Conservation (phyloP, 2,113 vertebrate genomes). For the Pseudorhombus dupliciocellatus region DNA sequence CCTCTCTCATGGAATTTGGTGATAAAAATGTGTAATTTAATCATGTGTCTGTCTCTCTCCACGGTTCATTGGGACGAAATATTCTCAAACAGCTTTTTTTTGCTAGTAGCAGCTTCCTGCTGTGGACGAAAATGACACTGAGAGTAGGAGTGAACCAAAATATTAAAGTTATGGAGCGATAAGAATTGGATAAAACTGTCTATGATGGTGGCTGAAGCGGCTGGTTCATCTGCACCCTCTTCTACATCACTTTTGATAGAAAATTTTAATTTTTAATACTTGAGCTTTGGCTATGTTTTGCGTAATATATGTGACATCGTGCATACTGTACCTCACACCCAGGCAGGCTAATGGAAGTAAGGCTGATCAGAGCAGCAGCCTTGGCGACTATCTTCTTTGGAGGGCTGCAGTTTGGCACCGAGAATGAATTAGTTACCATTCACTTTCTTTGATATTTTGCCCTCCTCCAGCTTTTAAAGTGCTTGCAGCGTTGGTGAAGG, state of each 20-base stretch:
- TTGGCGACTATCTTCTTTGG: constrained; percentile 17
- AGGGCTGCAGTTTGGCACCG: constrained; percentile 25
- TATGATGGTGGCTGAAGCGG: background rate
- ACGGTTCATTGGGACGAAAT: background rate
- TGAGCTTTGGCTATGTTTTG: background rate
- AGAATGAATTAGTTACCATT: constrained; percentile 39
- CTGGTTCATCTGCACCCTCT: too few species aligned
- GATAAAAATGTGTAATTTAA: background rate
- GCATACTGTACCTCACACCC: background rate
- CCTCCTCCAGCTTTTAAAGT: constrained; percentile 35
- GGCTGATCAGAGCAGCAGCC: background rate
- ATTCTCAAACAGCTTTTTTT: background rate
- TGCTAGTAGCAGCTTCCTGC: background rate
- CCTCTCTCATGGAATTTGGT: background rate
- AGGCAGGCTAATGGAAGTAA: background rate
- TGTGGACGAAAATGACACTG: background rate
- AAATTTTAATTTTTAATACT: too few species aligned
- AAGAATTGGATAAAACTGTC: background rate
- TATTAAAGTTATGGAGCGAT: background rate
- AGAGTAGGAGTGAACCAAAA: background rate
- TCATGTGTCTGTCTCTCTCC: background rate
- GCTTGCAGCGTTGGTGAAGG: constrained; percentile 33
- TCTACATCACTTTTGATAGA: too few species aligned
- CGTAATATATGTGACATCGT: background rate
- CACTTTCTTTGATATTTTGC: constrained; percentile 41